Conservation (phyloP, 2,888 invertebrate genomes). For the Amphipoea oculea region DNA sequence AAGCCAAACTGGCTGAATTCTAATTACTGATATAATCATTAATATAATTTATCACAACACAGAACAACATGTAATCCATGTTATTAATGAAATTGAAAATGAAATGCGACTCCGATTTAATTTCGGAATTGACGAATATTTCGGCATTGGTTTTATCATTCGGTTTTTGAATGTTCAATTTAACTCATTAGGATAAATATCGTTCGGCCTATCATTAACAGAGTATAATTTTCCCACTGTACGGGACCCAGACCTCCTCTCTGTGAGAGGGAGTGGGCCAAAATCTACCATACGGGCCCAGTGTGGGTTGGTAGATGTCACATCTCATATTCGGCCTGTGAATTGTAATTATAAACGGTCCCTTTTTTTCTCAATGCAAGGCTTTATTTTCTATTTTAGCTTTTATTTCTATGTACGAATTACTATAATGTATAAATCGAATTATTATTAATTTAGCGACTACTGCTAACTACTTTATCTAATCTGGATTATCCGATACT, state of each 20-base stretch:
- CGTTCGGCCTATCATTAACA: too few relatives aligned
- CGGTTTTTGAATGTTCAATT: neutral
- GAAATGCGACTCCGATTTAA: neutral
- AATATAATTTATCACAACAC: conserved; percentile 2
- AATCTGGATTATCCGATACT: neutral
- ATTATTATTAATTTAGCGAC: neutral
- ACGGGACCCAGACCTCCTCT: too few relatives aligned
- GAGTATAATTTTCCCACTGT: too few relatives aligned
- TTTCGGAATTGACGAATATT: neutral
- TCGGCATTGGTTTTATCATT: neutral
- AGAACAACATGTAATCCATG: neutral
- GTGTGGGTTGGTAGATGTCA: too few relatives aligned
- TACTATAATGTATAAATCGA: neutral
- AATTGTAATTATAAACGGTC: neutral
- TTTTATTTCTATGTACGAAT: neutral
- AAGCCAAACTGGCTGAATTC: conserved; percentile 19
- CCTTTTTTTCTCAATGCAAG: neutral
- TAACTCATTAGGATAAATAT: neutral
- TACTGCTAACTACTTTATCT: neutral
- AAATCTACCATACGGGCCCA: too few relatives aligned
- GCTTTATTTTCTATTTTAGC: neutral
- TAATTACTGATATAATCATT: conserved; percentile 24
- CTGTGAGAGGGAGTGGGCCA: too few relatives aligned
- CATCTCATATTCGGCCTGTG: too few relatives aligned
- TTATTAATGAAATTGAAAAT: conserved; percentile 10